Percentiles rank a stretch among this genome's conserved stretches.
Evolutionary conservation across 92 coral and sea anemone genomes (phyloP).

Genomic region (Porites cylindrica): DNA sequence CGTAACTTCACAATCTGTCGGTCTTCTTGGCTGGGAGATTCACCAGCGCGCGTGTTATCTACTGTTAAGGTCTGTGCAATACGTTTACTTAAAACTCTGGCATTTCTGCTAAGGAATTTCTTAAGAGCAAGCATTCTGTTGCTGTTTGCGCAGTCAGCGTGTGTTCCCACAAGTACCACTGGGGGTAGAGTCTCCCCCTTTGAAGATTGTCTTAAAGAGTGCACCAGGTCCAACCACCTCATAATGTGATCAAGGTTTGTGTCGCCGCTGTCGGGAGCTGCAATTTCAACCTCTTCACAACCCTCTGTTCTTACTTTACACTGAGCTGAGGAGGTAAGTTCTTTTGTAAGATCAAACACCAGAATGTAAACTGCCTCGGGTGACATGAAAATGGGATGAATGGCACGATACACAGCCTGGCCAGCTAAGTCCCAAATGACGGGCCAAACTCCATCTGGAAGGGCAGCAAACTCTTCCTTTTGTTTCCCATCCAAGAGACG

Average conservation of each 20-base stretch:
- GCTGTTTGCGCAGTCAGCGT: constrained; percentile 1
- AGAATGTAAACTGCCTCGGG: constrained; percentile 26
- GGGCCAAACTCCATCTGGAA: constrained; percentile 20
- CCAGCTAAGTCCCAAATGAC: constrained; percentile 44
- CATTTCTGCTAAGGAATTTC: constrained; percentile 1
- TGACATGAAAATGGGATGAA: constrained; percentile 43
- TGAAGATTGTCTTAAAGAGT: neutral
- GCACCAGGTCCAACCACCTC: constrained; percentile 42
- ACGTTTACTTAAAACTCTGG: constrained; percentile 1
- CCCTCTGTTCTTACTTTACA: constrained; percentile 4
- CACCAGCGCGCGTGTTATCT: constrained; percentile 36
- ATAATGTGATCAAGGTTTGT: constrained; percentile 44
- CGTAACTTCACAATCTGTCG: constrained; percentile 5
- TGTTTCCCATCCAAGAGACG: constrained; percentile 20
- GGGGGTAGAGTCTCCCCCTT: constrained; percentile 10
- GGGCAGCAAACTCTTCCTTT: neutral
- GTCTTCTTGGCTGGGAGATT: neutral
- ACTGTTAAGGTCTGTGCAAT: neutral
- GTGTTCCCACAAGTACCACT: constrained; percentile 33
- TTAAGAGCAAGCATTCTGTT: neutral
- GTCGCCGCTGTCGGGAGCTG: constrained; percentile 4
- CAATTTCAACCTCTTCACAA: constrained; percentile 3
- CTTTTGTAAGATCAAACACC: constrained; percentile 4
- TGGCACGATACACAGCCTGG: constrained; percentile 41
- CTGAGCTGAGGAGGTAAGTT: constrained; percentile 2